These are phyloP conservation scores for Pseudomugil tenellus DNA, from an alignment of 2,797 vertebrate species.

Conservation along the genomic window DNA sequence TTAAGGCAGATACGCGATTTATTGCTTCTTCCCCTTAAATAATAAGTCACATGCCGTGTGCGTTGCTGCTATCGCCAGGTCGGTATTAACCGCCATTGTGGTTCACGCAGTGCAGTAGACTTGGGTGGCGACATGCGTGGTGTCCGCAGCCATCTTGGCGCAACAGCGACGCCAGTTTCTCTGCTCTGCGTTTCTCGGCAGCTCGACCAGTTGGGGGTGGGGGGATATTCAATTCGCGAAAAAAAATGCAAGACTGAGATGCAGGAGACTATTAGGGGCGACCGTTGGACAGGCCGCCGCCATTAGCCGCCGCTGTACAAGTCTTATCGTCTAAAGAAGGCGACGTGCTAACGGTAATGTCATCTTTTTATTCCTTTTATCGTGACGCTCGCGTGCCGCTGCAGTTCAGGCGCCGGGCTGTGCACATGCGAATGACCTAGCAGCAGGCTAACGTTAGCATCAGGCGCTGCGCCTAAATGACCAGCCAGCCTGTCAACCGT, in stretches of 20 bases:
- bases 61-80: constrained; percentile 52
- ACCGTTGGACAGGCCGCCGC: constrained; percentile 81
- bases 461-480: constrained; percentile 33
- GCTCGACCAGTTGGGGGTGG: constrained; percentile 49
- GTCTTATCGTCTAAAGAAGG: constrained; percentile 62
- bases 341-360: constrained; percentile 71
- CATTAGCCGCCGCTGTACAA: constrained; percentile 76
- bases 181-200: constrained; percentile 72
- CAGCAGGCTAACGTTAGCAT: constrained; percentile 49
- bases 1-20: not conserved
- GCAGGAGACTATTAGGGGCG: constrained; percentile 75
- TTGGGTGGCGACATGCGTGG: constrained; percentile 79
- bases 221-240: constrained; percentile 60
- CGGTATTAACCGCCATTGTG: constrained; percentile 81
- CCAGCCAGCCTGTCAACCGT: constrained; percentile 12
- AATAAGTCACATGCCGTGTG: constrained; percentile 66
- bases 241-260: constrained; percentile 81
- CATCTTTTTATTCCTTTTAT: constrained; percentile 38
- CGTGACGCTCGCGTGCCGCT: constrained; percentile 9
- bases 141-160: constrained; percentile 85
- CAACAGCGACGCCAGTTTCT: constrained; percentile 82
- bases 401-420: constrained; percentile 27
- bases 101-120: constrained; percentile 82
- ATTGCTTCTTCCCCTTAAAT: not conserved
- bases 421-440: constrained; percentile 36